These are phyloP conservation scores for Paradisaea rubra DNA, from an alignment of 2,113 vertebrate genomes.

Conservation along the genomic window DNA sequence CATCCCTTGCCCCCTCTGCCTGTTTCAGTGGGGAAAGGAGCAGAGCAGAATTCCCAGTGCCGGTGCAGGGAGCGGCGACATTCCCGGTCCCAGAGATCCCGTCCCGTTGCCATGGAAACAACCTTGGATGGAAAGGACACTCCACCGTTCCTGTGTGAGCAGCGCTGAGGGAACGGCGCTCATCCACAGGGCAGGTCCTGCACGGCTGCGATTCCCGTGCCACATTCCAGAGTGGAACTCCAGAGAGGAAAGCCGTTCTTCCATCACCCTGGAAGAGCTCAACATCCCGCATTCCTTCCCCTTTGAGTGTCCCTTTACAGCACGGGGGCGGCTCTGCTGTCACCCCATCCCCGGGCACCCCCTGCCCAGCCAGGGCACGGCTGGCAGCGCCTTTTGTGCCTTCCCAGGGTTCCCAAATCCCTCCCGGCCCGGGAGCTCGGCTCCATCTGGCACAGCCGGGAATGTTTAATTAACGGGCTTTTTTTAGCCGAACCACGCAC, in stretches of 20 bases:
- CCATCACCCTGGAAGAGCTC: accelerated
- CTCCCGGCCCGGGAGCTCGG: neutral
- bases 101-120: slow-evolving; percentile 18
- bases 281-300: accelerated
- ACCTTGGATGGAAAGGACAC: neutral
- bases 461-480: slow-evolving; percentile 2
- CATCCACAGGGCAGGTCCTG: neutral
- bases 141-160: neutral
- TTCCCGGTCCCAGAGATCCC: neutral
- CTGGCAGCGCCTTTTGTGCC: slow-evolving; percentile 38
- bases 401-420: neutral
- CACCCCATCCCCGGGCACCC: neutral
- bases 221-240: accelerated
- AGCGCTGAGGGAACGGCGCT: neutral
- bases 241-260: accelerated
- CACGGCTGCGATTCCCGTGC: accelerated
- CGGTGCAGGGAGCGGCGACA: neutral
- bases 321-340: neutral
- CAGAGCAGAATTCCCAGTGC: neutral
- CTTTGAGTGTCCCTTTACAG: accelerated
- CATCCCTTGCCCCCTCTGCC: accelerated
- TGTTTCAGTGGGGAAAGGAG: accelerated
- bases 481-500: neutral
- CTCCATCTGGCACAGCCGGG: neutral
- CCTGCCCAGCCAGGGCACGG: neutral